Evolutionary conservation across 2,113 vertebrate genomes (phyloP).

Genomic region (Morone saxatilis): DNA sequence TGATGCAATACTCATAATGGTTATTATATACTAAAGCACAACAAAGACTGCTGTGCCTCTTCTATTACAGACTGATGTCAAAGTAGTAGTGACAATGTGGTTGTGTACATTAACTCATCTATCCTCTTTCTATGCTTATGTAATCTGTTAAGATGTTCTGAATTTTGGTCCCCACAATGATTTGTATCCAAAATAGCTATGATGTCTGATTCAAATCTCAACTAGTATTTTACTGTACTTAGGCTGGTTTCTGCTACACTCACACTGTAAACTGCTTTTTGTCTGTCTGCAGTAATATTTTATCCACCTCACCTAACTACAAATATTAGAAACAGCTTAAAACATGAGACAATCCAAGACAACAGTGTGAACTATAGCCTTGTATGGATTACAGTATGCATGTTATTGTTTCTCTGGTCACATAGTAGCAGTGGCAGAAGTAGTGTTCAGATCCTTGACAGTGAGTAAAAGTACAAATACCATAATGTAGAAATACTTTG

Average conservation of each 20-base stretch:
- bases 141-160: too few relatives aligned
- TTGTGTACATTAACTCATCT: too few relatives aligned
- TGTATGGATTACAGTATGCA: background rate
- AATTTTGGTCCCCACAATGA: background rate
- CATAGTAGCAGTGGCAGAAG: background rate
- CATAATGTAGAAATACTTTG: background rate
- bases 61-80: background rate
- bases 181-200: background rate
- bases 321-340: too few relatives aligned
- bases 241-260: too few relatives aligned
- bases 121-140: background rate
- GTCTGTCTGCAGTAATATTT: background rate
- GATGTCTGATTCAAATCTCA: too few relatives aligned
- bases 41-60: too few relatives aligned
- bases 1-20: conserved; percentile 10
- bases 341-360: too few relatives aligned
- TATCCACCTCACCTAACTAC: background rate
- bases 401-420: background rate
- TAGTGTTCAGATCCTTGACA: too few relatives aligned
- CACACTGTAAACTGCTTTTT: too few relatives aligned
- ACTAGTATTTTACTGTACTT: too few relatives aligned
- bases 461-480: background rate
- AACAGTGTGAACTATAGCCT: too few relatives aligned
- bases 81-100: background rate
- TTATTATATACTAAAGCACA: background rate